Base-by-base conservation (phyloP, 2,797 vertebrate species). In the Gallinago solitaria region DNA sequence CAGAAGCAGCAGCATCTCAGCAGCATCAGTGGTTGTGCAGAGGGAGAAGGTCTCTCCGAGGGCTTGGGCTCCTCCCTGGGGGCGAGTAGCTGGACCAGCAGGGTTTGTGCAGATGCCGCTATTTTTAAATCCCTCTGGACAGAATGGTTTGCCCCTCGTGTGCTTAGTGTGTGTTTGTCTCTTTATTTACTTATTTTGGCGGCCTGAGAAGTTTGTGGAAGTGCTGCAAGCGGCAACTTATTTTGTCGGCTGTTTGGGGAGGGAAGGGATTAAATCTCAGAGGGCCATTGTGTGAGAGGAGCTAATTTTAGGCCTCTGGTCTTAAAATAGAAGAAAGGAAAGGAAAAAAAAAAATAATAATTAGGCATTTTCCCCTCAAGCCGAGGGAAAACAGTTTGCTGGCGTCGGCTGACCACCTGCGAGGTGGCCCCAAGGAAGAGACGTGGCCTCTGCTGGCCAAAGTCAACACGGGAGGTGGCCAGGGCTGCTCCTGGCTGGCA, bases 271-370 rank as follows among this genome's bases (percentile, higher is more conserved):
- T 74, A 43, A 87, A 83, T 78, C 93, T 94, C 87, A 87, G 94
- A 83, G 89, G 90, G 67, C 61, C 74, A 41, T 93, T 95, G 91
- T 95, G 90, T 0, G 5, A 83, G 48, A n/a, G 9, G 71, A n/a
- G 80, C 94, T 96, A 92, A 91, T 87, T 91, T 96, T 92, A 80
- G 71, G 24, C 15, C 45, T 73, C 71, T 21, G 61, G 28, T 81
- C 88, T 96, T 87, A 94, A 94, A 95, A 95, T 85, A 96, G 94
- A 87, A 90, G 88, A 93, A 92, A 95, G 43, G 64, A n/a, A 60
- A 78, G n/a, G 24, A 30, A 37, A 68, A 85, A 85, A 35, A 53
- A 35, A 47, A 47, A 41, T 10, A 77, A 11, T 39, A 92, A 92
- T 64, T n/a, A 90, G 83, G 48, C 3, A 0, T 82, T 95, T 90